Conservation (phyloP, 2,797 vertebrate species). For the Arrhamphus sclerolepis region DNA sequence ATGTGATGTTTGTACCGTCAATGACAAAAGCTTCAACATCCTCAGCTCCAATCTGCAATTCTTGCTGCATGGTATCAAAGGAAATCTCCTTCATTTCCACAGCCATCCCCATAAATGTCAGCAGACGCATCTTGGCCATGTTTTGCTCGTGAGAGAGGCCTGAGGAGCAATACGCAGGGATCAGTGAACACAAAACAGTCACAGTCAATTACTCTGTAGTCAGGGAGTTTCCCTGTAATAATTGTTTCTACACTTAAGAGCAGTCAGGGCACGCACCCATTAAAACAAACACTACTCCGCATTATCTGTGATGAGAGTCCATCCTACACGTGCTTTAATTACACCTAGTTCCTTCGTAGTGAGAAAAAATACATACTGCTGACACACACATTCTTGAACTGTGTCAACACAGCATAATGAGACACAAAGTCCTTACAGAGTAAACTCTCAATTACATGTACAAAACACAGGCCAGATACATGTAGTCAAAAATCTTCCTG, state of each 20-base stretch:
- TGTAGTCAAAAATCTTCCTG: neutral
- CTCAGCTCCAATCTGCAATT: conserved; percentile 93
- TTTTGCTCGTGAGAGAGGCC: conserved; percentile 96
- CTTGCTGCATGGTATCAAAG: conserved; percentile 96
- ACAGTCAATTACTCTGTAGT: conserved; percentile 79
- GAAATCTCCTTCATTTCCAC: conserved; percentile 97
- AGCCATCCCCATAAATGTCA: conserved; percentile 99
- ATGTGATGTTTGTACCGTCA: conserved; percentile 83
- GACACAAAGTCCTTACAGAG: neutral
- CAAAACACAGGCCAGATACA: neutral
- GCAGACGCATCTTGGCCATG: conserved; percentile 96
- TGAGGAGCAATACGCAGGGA: conserved; percentile 81
- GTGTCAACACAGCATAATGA: conserved; percentile 38
- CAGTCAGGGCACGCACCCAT: conserved; percentile 62
- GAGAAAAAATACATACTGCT: conserved; percentile 50
- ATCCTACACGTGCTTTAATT: conserved; percentile 72
- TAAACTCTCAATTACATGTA: neutral
- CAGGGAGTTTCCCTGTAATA: conserved; percentile 72
- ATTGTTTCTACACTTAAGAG: conserved; percentile 56
- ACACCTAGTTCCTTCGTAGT: conserved; percentile 38
- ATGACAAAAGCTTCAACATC: conserved; percentile 99
- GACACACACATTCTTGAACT: conserved; percentile 67
- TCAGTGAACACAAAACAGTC: conserved; percentile 89
- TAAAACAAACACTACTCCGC: conserved; percentile 67
- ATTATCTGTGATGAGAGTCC: conserved; percentile 62